Evolutionary conservation across 2,888 invertebrate genomes (phyloP).

Genomic region (Philhelius pedissequus): DNA sequence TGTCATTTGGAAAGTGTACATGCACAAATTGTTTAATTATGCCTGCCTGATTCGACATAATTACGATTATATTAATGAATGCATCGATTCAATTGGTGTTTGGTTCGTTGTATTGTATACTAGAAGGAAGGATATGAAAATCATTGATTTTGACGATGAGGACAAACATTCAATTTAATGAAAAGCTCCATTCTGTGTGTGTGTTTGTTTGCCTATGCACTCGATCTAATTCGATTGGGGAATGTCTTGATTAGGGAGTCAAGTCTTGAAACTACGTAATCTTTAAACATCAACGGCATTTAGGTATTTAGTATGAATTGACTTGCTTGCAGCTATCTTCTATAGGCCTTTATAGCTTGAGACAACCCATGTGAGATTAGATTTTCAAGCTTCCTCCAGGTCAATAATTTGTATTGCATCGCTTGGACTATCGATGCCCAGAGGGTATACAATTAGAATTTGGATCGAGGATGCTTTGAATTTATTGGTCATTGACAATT

Average conservation of each 20-base stretch:
- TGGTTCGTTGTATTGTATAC: background rate
- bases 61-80: conserved; percentile 32
- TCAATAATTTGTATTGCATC: conserved; percentile 1
- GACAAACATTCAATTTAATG: conserved; percentile 29
- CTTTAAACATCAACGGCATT: background rate
- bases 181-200: background rate
- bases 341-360: background rate
- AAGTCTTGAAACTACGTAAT: conserved; percentile 16
- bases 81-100: conserved; percentile 30
- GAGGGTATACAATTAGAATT: background rate
- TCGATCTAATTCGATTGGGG: conserved; percentile 22
- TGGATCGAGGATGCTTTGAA: conserved; percentile 11
- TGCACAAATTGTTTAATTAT: conserved; percentile 45
- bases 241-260: conserved; percentile 44
- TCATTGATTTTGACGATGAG: conserved; percentile 49
- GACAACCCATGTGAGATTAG: background rate
- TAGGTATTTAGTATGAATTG: background rate
- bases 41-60: conserved; percentile 2
- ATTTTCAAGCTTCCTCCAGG: background rate
- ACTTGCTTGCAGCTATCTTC: background rate
- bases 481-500: conserved; percentile 30
- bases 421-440: background rate
- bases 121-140: background rate
- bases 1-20: background rate
- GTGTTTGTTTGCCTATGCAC: background rate